Conservation (phyloP, 2,888 invertebrate genomes). For the Drosophila setosimentum region DNA sequence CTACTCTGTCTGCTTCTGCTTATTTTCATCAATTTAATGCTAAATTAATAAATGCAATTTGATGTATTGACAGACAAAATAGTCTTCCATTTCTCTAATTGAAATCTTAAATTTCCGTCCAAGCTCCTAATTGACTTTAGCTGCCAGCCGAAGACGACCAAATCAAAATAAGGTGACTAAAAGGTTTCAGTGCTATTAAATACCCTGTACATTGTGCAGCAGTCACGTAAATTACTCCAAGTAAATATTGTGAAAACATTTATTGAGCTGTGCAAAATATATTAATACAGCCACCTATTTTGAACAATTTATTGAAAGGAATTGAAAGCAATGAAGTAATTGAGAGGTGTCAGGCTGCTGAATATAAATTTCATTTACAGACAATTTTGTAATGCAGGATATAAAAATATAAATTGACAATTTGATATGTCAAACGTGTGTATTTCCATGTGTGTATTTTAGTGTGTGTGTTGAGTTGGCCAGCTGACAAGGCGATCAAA, state of each 20-base stretch:
- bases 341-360: background rate
- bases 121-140: slow-evolving; percentile 84
- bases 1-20: background rate
- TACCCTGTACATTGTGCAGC: slow-evolving; percentile 29
- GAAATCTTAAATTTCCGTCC: slow-evolving; percentile 85
- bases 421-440: slow-evolving; percentile 13
- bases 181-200: slow-evolving; percentile 1
- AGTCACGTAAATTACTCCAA: background rate
- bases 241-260: background rate
- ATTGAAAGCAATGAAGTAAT: background rate
- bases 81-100: slow-evolving; percentile 66
- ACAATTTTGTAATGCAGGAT: slow-evolving; percentile 16
- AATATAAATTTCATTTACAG: background rate
- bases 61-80: slow-evolving; percentile 68
- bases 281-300: background rate
- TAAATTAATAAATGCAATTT: slow-evolving; percentile 74
- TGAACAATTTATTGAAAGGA: background rate
- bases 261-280: background rate
- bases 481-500: slow-evolving; percentile 58
- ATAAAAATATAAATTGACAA: slow-evolving; percentile 43
- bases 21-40: slow-evolving; percentile 69
- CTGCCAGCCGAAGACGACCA: background rate
- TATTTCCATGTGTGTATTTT: background rate
- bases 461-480: slow-evolving; percentile 11
- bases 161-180: background rate